Evolutionary conservation across 2,113 vertebrate species (phyloP).

Genomic region (Rhynchopsitta pachyrhyncha): DNA sequence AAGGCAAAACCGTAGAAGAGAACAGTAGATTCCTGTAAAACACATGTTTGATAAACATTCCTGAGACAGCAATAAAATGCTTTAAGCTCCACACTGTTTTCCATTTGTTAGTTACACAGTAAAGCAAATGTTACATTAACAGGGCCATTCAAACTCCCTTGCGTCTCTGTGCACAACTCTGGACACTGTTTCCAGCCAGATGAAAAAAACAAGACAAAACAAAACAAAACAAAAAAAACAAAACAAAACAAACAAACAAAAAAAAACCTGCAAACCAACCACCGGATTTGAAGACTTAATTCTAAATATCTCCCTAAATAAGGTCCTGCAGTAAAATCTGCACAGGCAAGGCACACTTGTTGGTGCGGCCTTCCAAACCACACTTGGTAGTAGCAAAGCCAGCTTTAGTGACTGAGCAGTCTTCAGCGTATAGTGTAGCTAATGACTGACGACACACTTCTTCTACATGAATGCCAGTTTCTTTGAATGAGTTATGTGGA

Average conservation of each 20-base stretch:
- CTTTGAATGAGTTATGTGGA: neutral
- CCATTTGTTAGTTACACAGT: neutral
- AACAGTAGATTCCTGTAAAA: conserved; percentile 74
- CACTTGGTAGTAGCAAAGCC: neutral
- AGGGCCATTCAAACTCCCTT: neutral
- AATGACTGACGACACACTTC: neutral
- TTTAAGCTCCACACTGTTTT: neutral
- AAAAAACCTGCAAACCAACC: neutral
- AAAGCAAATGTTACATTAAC: neutral
- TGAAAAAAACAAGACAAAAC: neutral
- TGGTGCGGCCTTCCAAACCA: too few relatives aligned
- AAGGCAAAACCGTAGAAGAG: conserved; percentile 71
- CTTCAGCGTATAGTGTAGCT: neutral
- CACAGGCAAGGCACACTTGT: neutral
- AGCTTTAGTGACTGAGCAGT: neutral
- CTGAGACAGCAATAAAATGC: neutral
- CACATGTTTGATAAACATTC: conserved; percentile 10
- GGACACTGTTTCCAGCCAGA: neutral
- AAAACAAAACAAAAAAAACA: rapidly evolving
- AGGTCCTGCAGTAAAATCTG: neutral
- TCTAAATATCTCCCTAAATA: neutral
- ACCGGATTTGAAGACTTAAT: neutral
- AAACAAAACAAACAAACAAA: rapidly evolving
- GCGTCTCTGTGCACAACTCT: neutral
- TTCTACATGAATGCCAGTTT: neutral